Evolutionary conservation across 1,140 invertebrate species (phyloP).

Genomic region (Hesperophylax magnus): DNA sequence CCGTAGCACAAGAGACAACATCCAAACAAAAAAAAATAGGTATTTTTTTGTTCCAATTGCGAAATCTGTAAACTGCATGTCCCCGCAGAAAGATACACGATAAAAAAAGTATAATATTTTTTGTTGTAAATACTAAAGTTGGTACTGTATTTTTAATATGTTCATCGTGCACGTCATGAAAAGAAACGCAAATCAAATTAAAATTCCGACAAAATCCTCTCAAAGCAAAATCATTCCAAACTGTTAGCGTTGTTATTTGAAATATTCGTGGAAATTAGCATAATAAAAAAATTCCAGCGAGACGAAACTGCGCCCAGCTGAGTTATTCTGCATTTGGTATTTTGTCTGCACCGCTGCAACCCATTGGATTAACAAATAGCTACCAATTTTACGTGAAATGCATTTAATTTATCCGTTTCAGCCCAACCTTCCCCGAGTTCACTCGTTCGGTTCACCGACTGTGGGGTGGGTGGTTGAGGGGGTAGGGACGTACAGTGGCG

Average conservation of each 20-base stretch:
- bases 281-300: constrained; percentile 37
- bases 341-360: constrained; percentile 39
- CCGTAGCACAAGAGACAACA: too few species aligned
- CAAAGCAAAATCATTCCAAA: constrained; percentile 29
- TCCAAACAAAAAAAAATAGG: too few species aligned
- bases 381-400: constrained; percentile 53
- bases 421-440: not conserved
- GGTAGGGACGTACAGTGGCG: too few species aligned
- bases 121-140: too few species aligned
- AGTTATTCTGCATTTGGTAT: constrained; percentile 51
- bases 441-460: not conserved
- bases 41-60: too few species aligned
- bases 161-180: too few species aligned
- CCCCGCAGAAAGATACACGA: too few species aligned
- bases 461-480: too few species aligned
- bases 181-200: too few species aligned
- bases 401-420: constrained; percentile 49
- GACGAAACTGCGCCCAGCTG: constrained; percentile 27
- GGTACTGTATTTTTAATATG: too few species aligned
- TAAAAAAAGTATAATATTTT: too few species aligned
- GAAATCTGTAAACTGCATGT: too few species aligned
- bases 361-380: constrained; percentile 52
- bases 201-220: not conserved
- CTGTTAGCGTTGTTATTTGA: constrained; percentile 20
- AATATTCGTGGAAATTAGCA: constrained; percentile 33